phyloP scores from a whole-genome alignment of 2,888 invertebrate genomes.

The Xestia ashworthii region DNA sequence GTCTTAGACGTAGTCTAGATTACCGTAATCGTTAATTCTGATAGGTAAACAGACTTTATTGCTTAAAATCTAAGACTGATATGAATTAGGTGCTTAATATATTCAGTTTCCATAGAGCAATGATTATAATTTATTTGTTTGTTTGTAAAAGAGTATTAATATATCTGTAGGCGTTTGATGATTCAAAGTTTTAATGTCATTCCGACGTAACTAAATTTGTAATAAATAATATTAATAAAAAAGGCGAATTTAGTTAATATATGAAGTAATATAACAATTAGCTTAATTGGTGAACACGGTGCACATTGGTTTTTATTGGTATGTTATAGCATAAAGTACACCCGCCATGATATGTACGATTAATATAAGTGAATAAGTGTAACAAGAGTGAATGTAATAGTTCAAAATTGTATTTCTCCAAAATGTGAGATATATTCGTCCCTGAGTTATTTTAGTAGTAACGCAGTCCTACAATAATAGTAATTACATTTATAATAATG shows the following conservation, averaged over 20 bases:
- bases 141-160: constrained; percentile 48
- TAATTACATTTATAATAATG: constrained; percentile 5
- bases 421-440: constrained; percentile 8
- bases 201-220: constrained; percentile 52
- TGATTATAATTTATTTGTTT: constrained; percentile 50
- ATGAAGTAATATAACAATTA: constrained; percentile 4
- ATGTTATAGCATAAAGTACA: constrained; percentile 9
- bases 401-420: constrained; percentile 1
- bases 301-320: constrained; percentile 26
- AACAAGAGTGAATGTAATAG: constrained; percentile 13
- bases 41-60: constrained; percentile 54
- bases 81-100: constrained; percentile 77
- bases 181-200: constrained; percentile 40
- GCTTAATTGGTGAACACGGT: constrained; percentile 24
- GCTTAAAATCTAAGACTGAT: constrained; percentile 79
- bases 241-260: constrained; percentile 16
- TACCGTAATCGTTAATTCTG: constrained; percentile 42
- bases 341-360: constrained; percentile 17
- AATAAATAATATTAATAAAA: constrained; percentile 23
- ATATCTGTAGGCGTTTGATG: constrained; percentile 33
- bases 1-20: constrained; percentile 53
- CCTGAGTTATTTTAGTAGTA: constrained; percentile 2
- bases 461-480: neutral
- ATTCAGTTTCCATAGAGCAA: constrained; percentile 55
- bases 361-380: constrained; percentile 13